phyloP scores from a whole-genome alignment of 2,797 vertebrate genomes.

The Alosa sapidissima region DNA sequence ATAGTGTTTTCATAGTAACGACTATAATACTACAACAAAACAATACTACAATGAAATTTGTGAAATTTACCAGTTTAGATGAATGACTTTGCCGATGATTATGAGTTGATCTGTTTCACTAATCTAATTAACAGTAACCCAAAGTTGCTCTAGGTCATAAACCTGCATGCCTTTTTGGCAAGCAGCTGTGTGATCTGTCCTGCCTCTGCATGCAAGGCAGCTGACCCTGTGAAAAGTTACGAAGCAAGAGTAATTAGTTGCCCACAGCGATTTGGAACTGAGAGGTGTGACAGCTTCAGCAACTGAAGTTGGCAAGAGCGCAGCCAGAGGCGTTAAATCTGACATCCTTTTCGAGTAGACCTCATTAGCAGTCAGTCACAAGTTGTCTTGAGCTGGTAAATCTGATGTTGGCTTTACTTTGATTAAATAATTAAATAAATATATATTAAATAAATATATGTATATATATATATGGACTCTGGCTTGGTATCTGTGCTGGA shows the following conservation, averaged over 20 bases:
- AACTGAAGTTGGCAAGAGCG: background rate
- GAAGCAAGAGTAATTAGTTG: background rate
- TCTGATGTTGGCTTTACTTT: background rate
- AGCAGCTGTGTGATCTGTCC: background rate
- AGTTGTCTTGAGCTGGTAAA: background rate
- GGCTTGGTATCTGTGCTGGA: background rate
- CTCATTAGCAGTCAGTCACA: conserved; percentile 13
- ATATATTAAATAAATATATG: background rate
- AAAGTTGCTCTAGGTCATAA: background rate
- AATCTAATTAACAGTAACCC: background rate
- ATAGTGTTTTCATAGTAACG: too few relatives aligned
- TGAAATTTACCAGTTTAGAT: too few relatives aligned
- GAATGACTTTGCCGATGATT: too few relatives aligned
- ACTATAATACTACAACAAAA: too few relatives aligned
- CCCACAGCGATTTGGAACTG: background rate
- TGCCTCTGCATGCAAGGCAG: background rate
- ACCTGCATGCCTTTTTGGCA: background rate
- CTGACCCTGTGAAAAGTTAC: background rate
- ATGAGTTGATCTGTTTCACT: background rate
- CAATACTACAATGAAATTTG: too few relatives aligned
- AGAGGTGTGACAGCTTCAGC: conserved; percentile 17
- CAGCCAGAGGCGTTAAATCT: background rate
- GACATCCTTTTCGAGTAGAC: background rate
- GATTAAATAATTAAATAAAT: background rate
- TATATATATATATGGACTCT: background rate